Evolutionary conservation across 2,113 vertebrate genomes (phyloP).

Genomic region (Oryzias melastigma): DNA sequence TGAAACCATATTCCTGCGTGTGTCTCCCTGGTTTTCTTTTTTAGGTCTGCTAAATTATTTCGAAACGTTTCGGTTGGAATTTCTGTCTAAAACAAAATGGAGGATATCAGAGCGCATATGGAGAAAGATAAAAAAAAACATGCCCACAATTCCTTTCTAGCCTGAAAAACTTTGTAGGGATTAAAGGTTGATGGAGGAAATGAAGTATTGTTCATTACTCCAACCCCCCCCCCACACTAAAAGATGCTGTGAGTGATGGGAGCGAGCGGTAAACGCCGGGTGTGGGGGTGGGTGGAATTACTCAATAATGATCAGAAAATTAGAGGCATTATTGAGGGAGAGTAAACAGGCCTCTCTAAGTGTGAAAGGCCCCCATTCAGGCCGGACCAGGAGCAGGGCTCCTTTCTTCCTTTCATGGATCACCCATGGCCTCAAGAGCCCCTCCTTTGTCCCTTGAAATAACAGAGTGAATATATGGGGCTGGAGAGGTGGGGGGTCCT

Average conservation of each 20-base stretch:
- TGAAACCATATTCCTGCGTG: neutral
- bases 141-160: no score
- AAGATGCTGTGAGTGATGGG: slow-evolving; percentile 45
- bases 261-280: slow-evolving; percentile 51
- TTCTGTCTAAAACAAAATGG: slow-evolving; percentile 77
- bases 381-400: slow-evolving; percentile 69
- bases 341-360: slow-evolving; percentile 80
- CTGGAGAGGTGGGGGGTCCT: slow-evolving; percentile 43
- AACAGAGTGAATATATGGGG: slow-evolving; percentile 68
- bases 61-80: slow-evolving; percentile 1
- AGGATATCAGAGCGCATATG: slow-evolving; percentile 50
- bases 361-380: slow-evolving; percentile 80
- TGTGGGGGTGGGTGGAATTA: slow-evolving; percentile 70
- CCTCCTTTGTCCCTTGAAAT: slow-evolving; percentile 75
- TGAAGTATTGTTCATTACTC: slow-evolving; percentile 12
- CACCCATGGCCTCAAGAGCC: slow-evolving; percentile 74
- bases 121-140: neutral
- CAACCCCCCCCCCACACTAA: slow-evolving; percentile 11
- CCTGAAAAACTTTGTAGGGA: neutral
- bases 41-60: neutral
- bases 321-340: slow-evolving; percentile 79
- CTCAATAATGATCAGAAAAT: slow-evolving; percentile 83
- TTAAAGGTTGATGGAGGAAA: slow-evolving; percentile 18
- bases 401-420: slow-evolving; percentile 76
- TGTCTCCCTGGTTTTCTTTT: neutral